Evolutionary conservation across 37 sponge, comb jelly and placozoan genomes (phyloP).

Genomic region (Oopsacas minuta): DNA sequence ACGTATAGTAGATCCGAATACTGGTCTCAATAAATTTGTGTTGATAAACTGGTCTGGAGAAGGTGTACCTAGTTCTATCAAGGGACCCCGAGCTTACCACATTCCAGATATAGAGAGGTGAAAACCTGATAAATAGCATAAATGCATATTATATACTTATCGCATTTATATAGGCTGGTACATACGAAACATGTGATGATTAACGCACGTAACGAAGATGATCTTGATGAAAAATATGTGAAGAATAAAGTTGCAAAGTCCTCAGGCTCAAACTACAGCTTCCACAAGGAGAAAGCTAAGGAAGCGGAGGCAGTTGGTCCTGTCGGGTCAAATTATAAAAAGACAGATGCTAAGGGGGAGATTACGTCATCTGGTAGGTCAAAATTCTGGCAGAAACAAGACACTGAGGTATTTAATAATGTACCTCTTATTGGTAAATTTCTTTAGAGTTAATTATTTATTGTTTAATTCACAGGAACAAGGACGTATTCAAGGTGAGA

Average conservation of each 20-base stretch:
- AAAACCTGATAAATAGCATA: neutral
- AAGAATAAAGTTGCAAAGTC: slow-evolving; percentile 68
- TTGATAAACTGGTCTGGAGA: slow-evolving; percentile 77
- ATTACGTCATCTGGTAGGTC: slow-evolving; percentile 38
- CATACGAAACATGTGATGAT: slow-evolving; percentile 73
- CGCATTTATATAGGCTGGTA: neutral
- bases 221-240: slow-evolving; percentile 54
- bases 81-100: slow-evolving; percentile 61
- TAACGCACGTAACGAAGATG: slow-evolving; percentile 72
- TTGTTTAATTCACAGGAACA: neutral
- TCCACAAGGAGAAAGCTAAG: slow-evolving; percentile 76
- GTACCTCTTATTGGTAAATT: too few relatives aligned
- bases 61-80: slow-evolving; percentile 53
- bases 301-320: slow-evolving; percentile 33
- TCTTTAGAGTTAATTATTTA: too few relatives aligned
- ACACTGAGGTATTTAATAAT: slow-evolving; percentile 31
- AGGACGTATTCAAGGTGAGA: neutral
- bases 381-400: slow-evolving; percentile 65
- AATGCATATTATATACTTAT: neutral
- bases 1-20: slow-evolving; percentile 70
- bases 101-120: slow-evolving; percentile 44
- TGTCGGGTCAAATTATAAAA: slow-evolving; percentile 73
- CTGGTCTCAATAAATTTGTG: slow-evolving; percentile 60
- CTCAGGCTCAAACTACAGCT: slow-evolving; percentile 75
- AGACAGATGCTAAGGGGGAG: slow-evolving; percentile 49